Evolutionary conservation across 2,888 invertebrate species (phyloP).

Genomic region (Lasius fuliginosus): DNA sequence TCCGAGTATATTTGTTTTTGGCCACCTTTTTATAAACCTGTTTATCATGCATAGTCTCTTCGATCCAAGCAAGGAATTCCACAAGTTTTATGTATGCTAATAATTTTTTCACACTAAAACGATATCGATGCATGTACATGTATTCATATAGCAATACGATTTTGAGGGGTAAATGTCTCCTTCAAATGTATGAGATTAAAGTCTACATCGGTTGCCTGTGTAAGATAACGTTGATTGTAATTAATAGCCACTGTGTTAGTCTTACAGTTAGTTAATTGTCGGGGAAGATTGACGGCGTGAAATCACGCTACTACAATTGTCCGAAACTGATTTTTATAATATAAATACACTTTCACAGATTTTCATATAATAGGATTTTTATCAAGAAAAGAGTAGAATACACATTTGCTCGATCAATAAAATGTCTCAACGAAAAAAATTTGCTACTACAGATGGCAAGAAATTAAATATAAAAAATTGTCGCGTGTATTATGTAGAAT

Average conservation of each 20-base stretch:
- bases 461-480: not conserved
- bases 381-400: conserved; percentile 30
- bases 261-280: conserved; percentile 83
- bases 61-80: not conserved
- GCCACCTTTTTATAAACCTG: not conserved
- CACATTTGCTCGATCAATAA: conserved; percentile 58
- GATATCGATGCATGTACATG: not conserved
- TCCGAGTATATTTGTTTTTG: not conserved
- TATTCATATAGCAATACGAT: conserved; percentile 25
- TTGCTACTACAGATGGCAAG: not conserved
- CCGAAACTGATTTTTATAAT: conserved; percentile 63
- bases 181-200: conserved; percentile 71
- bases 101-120: not conserved
- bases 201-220: conserved; percentile 73
- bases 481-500: not conserved
- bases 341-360: conserved; percentile 47
- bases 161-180: conserved; percentile 33
- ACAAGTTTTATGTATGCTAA: conserved; percentile 16
- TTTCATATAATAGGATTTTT: conserved; percentile 17
- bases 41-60: conserved; percentile 1
- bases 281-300: conserved; percentile 82
- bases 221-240: conserved; percentile 85
- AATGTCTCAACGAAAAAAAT: conserved; percentile 12
- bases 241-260: conserved; percentile 84
- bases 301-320: conserved; percentile 81